These are phyloP conservation scores for Zelostemma sp. DNA, from an alignment of 1,140 invertebrate genomes.

Conservation along the genomic window DNA sequence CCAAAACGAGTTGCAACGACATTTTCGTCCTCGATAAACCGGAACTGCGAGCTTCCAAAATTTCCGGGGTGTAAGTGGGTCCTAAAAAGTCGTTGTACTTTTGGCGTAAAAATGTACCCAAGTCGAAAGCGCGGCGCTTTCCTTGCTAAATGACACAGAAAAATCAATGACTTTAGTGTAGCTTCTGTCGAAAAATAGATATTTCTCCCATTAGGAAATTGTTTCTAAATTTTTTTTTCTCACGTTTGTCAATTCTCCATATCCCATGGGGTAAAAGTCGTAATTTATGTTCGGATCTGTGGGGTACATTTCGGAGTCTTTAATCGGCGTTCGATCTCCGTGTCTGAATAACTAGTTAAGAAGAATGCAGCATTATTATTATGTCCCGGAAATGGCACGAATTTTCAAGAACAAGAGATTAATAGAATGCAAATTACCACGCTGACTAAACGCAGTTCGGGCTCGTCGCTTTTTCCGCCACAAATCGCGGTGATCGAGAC, in stretches of 20 bases:
- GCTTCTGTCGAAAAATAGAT: background rate
- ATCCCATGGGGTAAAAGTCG: conserved; percentile 7
- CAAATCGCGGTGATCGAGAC: no score
- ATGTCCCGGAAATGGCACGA: conserved; percentile 47
- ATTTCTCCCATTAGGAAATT: no score
- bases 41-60: conserved; percentile 63
- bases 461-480: no score
- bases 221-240: conserved; percentile 4
- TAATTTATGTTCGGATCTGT: background rate
- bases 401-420: no score
- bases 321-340: conserved; percentile 45
- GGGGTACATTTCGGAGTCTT: conserved; percentile 22
- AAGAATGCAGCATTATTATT: no score
- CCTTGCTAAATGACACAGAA: conserved; percentile 62
- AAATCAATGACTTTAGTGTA: background rate
- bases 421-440: no score
- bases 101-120: conserved; percentile 63
- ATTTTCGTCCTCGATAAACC: conserved; percentile 73
- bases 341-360: no score
- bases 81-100: conserved; percentile 66
- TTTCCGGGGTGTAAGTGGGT: conserved; percentile 62
- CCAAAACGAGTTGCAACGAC: conserved; percentile 70
- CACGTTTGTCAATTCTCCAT: conserved; percentile 53
- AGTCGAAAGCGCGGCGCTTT: conserved; percentile 62
- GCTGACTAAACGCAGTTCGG: no score